Evolutionary conservation across 2,888 invertebrate genomes (phyloP), one percentile per base, ranked within the genome.

Genomic region (Mermis nigrescens): DNA sequence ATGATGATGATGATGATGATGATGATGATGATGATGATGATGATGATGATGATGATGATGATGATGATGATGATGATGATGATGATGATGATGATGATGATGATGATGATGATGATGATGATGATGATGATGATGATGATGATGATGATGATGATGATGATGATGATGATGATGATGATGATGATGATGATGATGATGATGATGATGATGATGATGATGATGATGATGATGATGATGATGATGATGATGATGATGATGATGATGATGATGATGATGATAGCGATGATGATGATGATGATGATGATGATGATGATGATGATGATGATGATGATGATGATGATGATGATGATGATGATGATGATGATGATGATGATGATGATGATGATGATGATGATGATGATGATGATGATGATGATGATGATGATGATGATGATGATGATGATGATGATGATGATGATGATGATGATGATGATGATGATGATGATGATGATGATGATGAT

Each of bases 301-400:
- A 57, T 53, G 55, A 57, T 26, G 55, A 51, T 53, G 55, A 48
- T 31, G 22, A 57, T 31, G 22, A 57, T 45, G 46, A 45, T 45
- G 55, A 55, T 28, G 57, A 57, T 24, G 57, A 56, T 12, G 57
- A 57, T 12, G 58, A 31, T 12, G 57, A 57, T 12, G 57, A 56
- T 19, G 56, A 57, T 24, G 57, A 27, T 19, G 56, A 57, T 46
- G 57, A 22, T 53, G 55, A 57, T 4, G 19, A 51, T 22, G 19
- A 48, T 22, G 19, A 51, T 53, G 57, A 57, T 31, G 22, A 51
- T 26, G 22, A 57, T 26, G 55, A 51, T 53, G 55, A 57, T 26
- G 55, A 51, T 26, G 22, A 57, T 31, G 22, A 57, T 53, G 24
- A 57, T 26, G 55, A 57, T 53, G 55, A 57, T 31, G 24, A 57